phyloP scores from a whole-genome alignment of 1,140 invertebrate genomes.

The Drosophila kikkawai region DNA sequence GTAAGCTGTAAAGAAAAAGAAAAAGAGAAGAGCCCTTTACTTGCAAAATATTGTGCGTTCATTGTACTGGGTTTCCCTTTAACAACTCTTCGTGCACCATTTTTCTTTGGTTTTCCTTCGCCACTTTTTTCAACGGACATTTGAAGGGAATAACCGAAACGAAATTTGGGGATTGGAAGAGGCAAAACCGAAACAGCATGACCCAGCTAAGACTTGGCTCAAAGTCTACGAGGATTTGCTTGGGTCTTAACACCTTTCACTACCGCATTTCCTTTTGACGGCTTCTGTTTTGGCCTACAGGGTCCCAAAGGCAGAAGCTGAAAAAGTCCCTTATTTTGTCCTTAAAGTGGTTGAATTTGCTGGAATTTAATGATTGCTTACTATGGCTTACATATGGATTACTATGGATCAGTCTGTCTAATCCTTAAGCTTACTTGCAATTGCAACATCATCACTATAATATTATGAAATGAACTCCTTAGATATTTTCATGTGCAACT shows the following conservation, averaged over 20 bases:
- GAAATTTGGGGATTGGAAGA: slow-evolving; percentile 23
- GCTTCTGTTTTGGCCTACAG: slow-evolving; percentile 11
- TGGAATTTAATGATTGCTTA: slow-evolving; percentile 4
- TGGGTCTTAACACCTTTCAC: slow-evolving; percentile 52
- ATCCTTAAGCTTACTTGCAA: neutral
- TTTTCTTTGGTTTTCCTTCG: slow-evolving; percentile 9
- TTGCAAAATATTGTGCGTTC: slow-evolving; percentile 14
- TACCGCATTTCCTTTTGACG: slow-evolving; percentile 30
- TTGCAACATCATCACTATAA: neutral
- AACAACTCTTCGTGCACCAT: neutral
- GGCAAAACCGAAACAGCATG: slow-evolving; percentile 43
- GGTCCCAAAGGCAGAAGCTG: neutral
- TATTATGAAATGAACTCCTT: neutral
- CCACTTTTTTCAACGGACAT: slow-evolving; percentile 13
- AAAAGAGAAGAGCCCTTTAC: neutral
- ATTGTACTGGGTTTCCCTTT: slow-evolving; percentile 9
- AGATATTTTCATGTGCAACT: too few species aligned
- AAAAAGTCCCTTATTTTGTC: neutral
- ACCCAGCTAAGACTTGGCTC: slow-evolving; percentile 53
- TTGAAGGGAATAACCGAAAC: slow-evolving; percentile 24
- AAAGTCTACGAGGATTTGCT: slow-evolving; percentile 54
- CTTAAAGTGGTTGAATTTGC: slow-evolving; percentile 12
- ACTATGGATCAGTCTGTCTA: neutral
- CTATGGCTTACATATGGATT: too few species aligned
- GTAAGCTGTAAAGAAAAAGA: neutral